These are phyloP conservation scores for Bombylius major DNA, from an alignment of 2,888 invertebrate species.

Conservation along the genomic window DNA sequence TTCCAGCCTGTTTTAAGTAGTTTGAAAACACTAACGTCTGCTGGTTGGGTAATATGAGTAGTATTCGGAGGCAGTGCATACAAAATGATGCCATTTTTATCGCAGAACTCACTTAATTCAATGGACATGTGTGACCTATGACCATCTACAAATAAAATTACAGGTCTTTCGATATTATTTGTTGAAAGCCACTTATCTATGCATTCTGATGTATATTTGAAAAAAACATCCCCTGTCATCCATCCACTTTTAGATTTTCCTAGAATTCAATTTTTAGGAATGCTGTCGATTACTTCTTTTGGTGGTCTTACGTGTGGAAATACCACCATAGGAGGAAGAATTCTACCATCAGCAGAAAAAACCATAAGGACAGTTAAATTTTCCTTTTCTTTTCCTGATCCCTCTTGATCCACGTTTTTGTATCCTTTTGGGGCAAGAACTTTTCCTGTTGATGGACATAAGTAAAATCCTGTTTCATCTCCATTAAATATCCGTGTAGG, in stretches of 20 bases:
- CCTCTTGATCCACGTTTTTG: background rate
- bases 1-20: constrained; percentile 12
- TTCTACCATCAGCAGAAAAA: constrained; percentile 9
- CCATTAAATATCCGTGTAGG: background rate
- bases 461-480: background rate
- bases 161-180: constrained; percentile 6
- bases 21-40: constrained; percentile 13
- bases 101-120: constrained; percentile 8
- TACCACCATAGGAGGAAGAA: constrained; percentile 6
- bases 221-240: constrained; percentile 12
- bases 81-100: constrained; percentile 1
- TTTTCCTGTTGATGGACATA: background rate
- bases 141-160: constrained; percentile 9
- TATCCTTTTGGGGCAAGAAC: background rate
- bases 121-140: constrained; percentile 8
- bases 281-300: background rate
- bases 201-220: constrained; percentile 7
- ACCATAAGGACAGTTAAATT: constrained; percentile 6
- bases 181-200: constrained; percentile 9
- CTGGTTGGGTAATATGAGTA: constrained; percentile 14
- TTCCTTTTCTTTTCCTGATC: constrained; percentile 6
- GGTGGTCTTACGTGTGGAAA: constrained; percentile 6
- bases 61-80: constrained; percentile 12
- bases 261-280: constrained; percentile 6
- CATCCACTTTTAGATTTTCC: constrained; percentile 4